phyloP scores from a whole-genome alignment of 2,797 vertebrate genomes.

The Menidia menidia region DNA sequence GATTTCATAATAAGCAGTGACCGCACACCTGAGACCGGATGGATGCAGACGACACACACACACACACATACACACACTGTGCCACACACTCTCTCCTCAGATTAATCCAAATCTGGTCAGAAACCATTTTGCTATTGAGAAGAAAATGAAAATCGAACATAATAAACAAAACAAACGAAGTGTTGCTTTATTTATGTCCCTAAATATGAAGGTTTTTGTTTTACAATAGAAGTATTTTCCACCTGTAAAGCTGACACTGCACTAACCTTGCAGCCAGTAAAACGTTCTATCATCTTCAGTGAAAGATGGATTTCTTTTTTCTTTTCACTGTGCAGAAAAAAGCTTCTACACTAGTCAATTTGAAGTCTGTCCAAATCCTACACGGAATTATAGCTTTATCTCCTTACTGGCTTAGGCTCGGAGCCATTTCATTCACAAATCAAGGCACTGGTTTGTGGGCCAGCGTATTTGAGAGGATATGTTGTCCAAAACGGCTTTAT shows the following conservation, averaged over 20 bases:
- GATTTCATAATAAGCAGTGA: constrained; percentile 60
- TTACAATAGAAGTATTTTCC: not conserved
- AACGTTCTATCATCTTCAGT: not conserved
- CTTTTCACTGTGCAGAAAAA: not conserved
- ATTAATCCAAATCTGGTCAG: constrained; percentile 2
- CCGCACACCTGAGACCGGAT: constrained; percentile 67
- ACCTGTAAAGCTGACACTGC: not conserved
- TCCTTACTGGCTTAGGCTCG: constrained; percentile 31
- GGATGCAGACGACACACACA: constrained; percentile 43
- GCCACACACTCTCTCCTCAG: constrained; percentile 9
- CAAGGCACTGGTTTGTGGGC: constrained; percentile 40
- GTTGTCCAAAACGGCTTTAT: constrained; percentile 32
- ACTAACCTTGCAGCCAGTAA: not conserved
- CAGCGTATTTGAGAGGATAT: constrained; percentile 49
- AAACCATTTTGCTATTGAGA: not conserved
- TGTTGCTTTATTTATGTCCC: too few relatives aligned
- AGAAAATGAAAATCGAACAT: too few relatives aligned
- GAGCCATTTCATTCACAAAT: constrained; percentile 46
- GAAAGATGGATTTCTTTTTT: not conserved
- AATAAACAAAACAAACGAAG: too few relatives aligned
- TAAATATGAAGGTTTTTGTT: not conserved
- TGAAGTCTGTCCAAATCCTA: constrained; percentile 31
- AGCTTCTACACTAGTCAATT: not conserved
- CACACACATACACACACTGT: constrained; percentile 33
- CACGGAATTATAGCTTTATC: constrained; percentile 37